Evolutionary conservation across 2,797 vertebrate genomes (phyloP), one percentile per base, ranked within the genome.

Genomic region (Neostethus bicornis): DNA sequence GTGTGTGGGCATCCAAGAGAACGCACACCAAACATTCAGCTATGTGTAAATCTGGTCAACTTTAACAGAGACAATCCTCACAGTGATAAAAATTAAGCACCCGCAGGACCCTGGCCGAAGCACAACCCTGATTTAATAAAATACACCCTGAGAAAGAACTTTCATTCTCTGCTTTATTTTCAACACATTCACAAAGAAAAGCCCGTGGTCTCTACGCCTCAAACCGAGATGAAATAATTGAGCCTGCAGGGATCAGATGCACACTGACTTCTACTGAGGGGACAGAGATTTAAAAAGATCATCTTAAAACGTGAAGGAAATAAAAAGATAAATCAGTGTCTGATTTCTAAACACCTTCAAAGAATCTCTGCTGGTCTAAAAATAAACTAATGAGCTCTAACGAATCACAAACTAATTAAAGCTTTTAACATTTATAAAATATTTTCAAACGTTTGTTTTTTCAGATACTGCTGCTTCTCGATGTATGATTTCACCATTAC

Each of bases 141-240:
- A 35, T 32, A 35, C 6, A 14, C 14, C 31, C 13, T 35, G 32
- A 35, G 32, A n/a, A 31, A 31, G 11, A 31, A 31, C 11, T 31
- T 31, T 26, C 74, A 48, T 64, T 55, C 53, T 51, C 48, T 54
- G 38, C 14, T 63, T 51, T 57, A 34, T 66, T 74, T 75, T 49
- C 42, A 73, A 58, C 59, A 51, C 67, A 73, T 65, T 73, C 55
- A 69, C 52, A 79, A 64, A 62, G 57, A 76, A 47, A 59, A 44
- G 41, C 76, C 65, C 69, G 61, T 51, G 57, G 61, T 61, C 73
- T 39, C 65, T 71, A 14, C 50, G 70, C 63, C 69, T 80, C 73
- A 85, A 73, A 75, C 51, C 16, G 55, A 39, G 70, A 60, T 68
- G 71, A 79, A 70, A 79, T 84, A 79, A 84, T 72, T 77, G 66